Conservation (phyloP, 2,797 vertebrate genomes). For the Sebastes matsubarae region DNA sequence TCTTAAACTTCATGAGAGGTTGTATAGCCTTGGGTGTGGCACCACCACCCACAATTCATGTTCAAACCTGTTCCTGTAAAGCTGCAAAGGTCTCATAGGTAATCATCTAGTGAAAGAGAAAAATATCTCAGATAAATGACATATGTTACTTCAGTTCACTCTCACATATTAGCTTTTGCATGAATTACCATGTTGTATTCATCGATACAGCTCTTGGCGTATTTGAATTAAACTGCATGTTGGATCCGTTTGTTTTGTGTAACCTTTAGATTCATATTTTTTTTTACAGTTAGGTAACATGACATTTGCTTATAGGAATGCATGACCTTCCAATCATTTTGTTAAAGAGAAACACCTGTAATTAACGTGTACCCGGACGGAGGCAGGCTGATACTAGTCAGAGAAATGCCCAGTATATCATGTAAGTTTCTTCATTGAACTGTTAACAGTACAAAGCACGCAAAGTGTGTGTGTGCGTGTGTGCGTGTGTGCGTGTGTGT, state of each 20-base stretch:
- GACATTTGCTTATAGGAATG: slow-evolving; percentile 9
- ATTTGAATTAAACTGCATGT: not conserved
- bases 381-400: slow-evolving; percentile 15
- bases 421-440: not conserved
- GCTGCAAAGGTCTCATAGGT: not conserved
- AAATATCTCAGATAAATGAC: not conserved
- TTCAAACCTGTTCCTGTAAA: slow-evolving; percentile 51
- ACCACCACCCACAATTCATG: slow-evolving; percentile 48
- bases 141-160: not conserved
- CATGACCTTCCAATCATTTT: not conserved
- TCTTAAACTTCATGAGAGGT: not conserved
- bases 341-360: not conserved
- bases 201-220: not conserved
- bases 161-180: not conserved
- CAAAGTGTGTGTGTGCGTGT: not conserved
- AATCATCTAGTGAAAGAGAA: not conserved
- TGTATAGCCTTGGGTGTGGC: slow-evolving; percentile 42
- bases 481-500: not conserved
- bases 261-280: not conserved
- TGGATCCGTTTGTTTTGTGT: not conserved
- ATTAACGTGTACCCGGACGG: not conserved
- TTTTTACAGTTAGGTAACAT: not conserved
- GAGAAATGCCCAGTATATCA: not conserved
- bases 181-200: not conserved
- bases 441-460: not conserved